Evolutionary conservation across 1,140 invertebrate genomes (phyloP).

Genomic region (Charaxes varanes): DNA sequence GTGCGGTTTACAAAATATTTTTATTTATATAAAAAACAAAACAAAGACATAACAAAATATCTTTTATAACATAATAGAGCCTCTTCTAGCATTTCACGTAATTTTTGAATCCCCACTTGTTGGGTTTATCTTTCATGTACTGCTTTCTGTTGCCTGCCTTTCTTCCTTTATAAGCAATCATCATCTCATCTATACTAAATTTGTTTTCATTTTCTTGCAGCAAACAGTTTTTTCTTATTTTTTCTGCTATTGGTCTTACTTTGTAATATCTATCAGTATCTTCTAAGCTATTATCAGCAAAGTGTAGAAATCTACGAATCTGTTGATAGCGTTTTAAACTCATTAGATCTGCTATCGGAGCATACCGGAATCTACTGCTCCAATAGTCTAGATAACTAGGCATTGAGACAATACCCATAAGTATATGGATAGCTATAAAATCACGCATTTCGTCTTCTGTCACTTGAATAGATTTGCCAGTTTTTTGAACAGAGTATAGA

Average conservation of each 20-base stretch:
- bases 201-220: no score
- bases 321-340: slow-evolving; percentile 29
- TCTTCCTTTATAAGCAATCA: slow-evolving; percentile 30
- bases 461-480: slow-evolving; percentile 20
- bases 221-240: slow-evolving; percentile 29
- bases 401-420: slow-evolving; percentile 26
- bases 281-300: slow-evolving; percentile 22
- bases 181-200: no score
- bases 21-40: slow-evolving; percentile 16
- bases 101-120: slow-evolving; percentile 51
- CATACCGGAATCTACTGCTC: slow-evolving; percentile 14
- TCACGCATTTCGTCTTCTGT: slow-evolving; percentile 21
- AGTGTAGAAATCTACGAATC: slow-evolving; percentile 30
- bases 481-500: slow-evolving; percentile 24
- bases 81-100: no score
- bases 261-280: slow-evolving; percentile 28
- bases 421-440: slow-evolving; percentile 24
- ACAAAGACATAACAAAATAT: slow-evolving; percentile 15
- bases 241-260: slow-evolving; percentile 24
- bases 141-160: slow-evolving; percentile 36
- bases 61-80: slow-evolving; percentile 18
- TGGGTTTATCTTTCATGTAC: slow-evolving; percentile 32
- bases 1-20: slow-evolving; percentile 16
- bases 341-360: slow-evolving; percentile 27
- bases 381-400: slow-evolving; percentile 28